Base-by-base conservation (phyloP, 2,797 vertebrate species). In the Acrossocheilus fasciatus region DNA sequence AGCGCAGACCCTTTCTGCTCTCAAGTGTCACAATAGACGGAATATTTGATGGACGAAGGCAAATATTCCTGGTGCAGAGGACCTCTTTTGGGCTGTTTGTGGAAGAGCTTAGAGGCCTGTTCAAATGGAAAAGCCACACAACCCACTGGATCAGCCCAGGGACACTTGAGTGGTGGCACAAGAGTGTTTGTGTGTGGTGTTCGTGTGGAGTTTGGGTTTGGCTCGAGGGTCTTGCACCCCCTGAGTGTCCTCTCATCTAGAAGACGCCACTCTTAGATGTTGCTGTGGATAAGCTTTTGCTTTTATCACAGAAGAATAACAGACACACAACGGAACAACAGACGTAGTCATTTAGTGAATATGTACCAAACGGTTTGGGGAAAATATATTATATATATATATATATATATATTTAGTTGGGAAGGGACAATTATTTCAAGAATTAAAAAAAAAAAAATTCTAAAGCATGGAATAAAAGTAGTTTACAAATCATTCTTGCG, bases 241-340 rank as follows among this genome's bases (percentile, higher is more conserved):
- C 89, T 94, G 93, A 95, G 94, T 92, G 92, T 92, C 95, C 95
- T 95, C 93, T 95, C 88, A 62, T 87, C 85, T 86, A 75, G 92
- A 94, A 94, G 92, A 94, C 93, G 94, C 93, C 94, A 91, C 91
- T 93, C 92, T 90, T 92, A 94, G 94, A 95, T 95, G 94, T 94
- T 94, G 93, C 93, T 92, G 85, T 89, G 90, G 93, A 89, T 78
- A 86, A 45, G 50, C 62, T 26, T 82, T 79, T n/a, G 57, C 78
- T 69, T 83, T 74, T 75, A 39, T 45, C 64, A 23, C 39, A 6
- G 6, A n/a, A 52, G 34, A 66, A 54, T 77, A 76, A 39, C 62
- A 81, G 36, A 84, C 79, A 75, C 81, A 80, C 59, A 79, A 79
- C 17, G 15, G 12, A 62, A 54, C 7, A 26, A 69, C 26, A 43